Base-by-base conservation (phyloP, 2,888 invertebrate genomes). In the Apodemia hepburni region DNA sequence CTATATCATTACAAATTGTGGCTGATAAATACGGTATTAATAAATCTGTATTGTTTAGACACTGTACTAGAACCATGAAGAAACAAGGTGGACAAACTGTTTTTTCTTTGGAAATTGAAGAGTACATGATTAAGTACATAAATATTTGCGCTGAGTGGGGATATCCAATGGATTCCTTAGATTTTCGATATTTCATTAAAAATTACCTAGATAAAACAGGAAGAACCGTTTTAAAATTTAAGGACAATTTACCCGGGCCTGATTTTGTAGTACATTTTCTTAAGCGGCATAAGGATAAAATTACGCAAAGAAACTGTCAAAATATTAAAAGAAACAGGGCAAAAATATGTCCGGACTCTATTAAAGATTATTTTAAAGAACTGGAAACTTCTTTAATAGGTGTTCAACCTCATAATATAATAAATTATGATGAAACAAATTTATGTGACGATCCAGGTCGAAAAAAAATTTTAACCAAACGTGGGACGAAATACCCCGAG, bases 401-500 rank as follows among this genome's bases (percentile, higher is more conserved):
- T 12, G 60, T 70, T 57, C 51, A 61, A 17, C 59, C 62, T n/a
- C 59, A 29, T 33, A 64, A 66, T 61, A 27, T 67, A 59, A 59
- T 68, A 33, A 68, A 66, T 45, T 70, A 67, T 29, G 68, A 70
- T 57, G 65, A 69, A 61, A 69, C 66, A 1, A 69, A 68, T 2
- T 7, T 45, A 6, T 8, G 51, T 33, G 66, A 67, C 51, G 61
- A 66, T 59, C 60, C 65, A 65, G 62, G 73, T 60, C 64, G 47
- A 9, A 51, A 49, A 58, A 64, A 64, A 60, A 49, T 57, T 3
- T 47, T 64, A 11, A 45, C 35, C 15, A 57, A 57, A 60, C 57
- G 72, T 61, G 75, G 78, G 9, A 58, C 63, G 1, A 80, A 80
- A 65, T 76, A 82, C 60, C 74, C 77, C 12, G 61, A 63, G 61